Evolutionary conservation across 2,113 vertebrate genomes (phyloP).

Genomic region (Tylochromis polylepis): DNA sequence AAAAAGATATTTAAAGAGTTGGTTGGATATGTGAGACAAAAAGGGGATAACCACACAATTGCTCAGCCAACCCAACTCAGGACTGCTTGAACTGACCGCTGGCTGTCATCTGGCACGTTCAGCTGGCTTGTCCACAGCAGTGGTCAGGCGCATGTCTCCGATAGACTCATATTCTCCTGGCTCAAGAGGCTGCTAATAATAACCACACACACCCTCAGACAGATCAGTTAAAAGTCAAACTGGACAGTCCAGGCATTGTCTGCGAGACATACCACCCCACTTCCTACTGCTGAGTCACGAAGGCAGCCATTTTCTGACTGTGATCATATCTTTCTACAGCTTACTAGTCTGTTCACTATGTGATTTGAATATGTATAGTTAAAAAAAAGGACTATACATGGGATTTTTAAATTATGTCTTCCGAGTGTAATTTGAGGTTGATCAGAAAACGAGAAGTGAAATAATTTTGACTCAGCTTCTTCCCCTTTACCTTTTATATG

Average conservation of each 20-base stretch:
- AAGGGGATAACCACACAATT: no score
- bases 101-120: slow-evolving; percentile 51
- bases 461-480: neutral
- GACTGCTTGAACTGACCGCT: neutral
- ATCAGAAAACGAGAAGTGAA: neutral
- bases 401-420: neutral
- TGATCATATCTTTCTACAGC: rapidly evolving
- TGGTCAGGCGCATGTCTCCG: slow-evolving; percentile 20
- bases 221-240: neutral
- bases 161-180: slow-evolving; percentile 13
- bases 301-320: neutral
- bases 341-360: neutral
- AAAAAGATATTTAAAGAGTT: neutral
- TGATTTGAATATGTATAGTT: neutral
- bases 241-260: neutral
- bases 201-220: neutral
- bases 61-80: neutral
- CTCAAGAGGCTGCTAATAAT: slow-evolving; percentile 39
- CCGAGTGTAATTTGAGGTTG: neutral
- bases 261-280: neutral
- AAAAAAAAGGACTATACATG: neutral
- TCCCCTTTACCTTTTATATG: neutral
- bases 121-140: slow-evolving; percentile 43
- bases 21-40: neutral
- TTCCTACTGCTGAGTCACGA: neutral